Conservation (phyloP, 1,140 invertebrate genomes). For the Rhynchophorus ferrugineus region DNA sequence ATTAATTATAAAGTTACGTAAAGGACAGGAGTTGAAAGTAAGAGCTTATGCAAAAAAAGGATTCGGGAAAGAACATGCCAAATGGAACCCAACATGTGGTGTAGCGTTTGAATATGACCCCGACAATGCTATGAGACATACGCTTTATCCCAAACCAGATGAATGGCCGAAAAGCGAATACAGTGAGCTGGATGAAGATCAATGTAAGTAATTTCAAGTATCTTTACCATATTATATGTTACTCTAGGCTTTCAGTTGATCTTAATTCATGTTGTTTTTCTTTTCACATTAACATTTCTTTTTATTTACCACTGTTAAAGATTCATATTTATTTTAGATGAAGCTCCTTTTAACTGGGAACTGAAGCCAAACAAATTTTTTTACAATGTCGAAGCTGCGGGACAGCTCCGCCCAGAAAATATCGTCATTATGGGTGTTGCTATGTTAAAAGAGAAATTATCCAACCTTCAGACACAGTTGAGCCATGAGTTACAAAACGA, state of each 20-base stretch:
- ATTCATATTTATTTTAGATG: slow-evolving; percentile 50
- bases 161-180: slow-evolving; percentile 99
- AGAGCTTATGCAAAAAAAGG: slow-evolving; percentile 92
- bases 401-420: slow-evolving; percentile 91
- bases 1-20: slow-evolving; percentile 93
- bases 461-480: slow-evolving; percentile 88
- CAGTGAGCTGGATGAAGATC: slow-evolving; percentile 86
- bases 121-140: slow-evolving; percentile 95
- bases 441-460: slow-evolving; percentile 91
- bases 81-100: slow-evolving; percentile 98
- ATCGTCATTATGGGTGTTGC: slow-evolving; percentile 93
- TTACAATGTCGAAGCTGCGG: slow-evolving; percentile 93
- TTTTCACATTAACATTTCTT: no score
- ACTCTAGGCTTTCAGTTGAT: no score
- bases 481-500: slow-evolving; percentile 82
- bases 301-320: background rate
- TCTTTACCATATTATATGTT: no score
- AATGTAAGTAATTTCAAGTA: slow-evolving; percentile 57
- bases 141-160: slow-evolving; percentile 93
- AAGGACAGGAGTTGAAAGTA: slow-evolving; percentile 95
- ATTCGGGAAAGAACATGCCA: slow-evolving; percentile 99
- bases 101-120: slow-evolving; percentile 99
- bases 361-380: slow-evolving; percentile 96
- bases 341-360: slow-evolving; percentile 89
- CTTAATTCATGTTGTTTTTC: slow-evolving; percentile 7